Percentiles rank a stretch among this genome's conserved stretches.
Conservation (phyloP, 2,888 invertebrate genomes). For the Auanema freiburgensis region DNA sequence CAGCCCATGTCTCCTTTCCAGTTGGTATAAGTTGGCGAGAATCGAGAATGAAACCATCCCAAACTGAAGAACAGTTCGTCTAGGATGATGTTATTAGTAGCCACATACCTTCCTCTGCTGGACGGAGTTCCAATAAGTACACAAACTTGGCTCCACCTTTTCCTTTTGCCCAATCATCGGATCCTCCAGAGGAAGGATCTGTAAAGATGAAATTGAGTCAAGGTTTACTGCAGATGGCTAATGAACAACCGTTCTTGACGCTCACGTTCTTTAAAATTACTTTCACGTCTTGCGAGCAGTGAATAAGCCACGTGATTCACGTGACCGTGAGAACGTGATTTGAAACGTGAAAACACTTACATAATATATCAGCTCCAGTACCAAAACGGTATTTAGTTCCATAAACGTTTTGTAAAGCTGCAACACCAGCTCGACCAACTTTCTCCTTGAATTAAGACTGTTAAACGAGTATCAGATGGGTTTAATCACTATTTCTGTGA, state of each 20-base stretch:
- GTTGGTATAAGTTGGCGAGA: slow-evolving; percentile 61
- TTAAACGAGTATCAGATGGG: not conserved
- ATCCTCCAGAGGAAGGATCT: slow-evolving; percentile 63
- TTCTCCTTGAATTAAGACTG: slow-evolving; percentile 39
- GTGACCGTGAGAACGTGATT: not conserved
- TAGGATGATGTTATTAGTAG: not conserved
- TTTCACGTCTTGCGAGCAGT: too few species aligned
- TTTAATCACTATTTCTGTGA: slow-evolving; percentile 56
- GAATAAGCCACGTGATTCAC: not conserved
- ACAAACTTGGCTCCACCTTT: slow-evolving; percentile 61
- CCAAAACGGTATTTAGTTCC: slow-evolving; percentile 63
- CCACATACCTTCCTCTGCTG: slow-evolving; percentile 58
- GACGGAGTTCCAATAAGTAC: slow-evolving; percentile 62
- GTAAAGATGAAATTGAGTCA: slow-evolving; percentile 6
- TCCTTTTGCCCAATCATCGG: slow-evolving; percentile 64
- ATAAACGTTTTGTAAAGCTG: slow-evolving; percentile 56
- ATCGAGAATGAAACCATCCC: slow-evolving; percentile 64
- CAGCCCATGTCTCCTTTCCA: slow-evolving; percentile 63
- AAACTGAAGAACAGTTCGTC: slow-evolving; percentile 37
- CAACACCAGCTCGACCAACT: slow-evolving; percentile 54
- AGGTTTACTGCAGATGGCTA: not conserved
- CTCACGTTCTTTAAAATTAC: too few species aligned
- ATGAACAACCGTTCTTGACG: not conserved
- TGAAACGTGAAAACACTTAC: slow-evolving; percentile 27
- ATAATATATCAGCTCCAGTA: slow-evolving; percentile 63